Percentiles rank a stretch among this genome's conserved stretches.
phyloP scores from a whole-genome alignment of 1,140 invertebrate genomes.

The Leptestheria dahalacensis region DNA sequence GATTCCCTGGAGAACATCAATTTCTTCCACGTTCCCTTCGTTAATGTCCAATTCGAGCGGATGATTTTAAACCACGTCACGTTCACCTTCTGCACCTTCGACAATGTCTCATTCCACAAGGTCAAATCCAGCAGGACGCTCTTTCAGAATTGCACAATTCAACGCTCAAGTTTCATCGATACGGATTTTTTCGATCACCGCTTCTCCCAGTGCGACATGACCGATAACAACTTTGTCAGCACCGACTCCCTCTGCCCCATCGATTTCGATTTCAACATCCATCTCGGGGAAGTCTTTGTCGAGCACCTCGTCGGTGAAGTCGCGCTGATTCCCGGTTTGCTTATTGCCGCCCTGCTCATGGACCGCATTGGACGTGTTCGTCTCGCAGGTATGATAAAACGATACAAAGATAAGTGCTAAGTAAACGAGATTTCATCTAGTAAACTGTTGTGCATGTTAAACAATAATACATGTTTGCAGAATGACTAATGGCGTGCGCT shows the following conservation, averaged over 20 bases:
- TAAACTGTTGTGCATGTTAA: too few relatives aligned
- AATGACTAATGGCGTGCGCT: constrained; percentile 1
- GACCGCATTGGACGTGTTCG: constrained; percentile 33
- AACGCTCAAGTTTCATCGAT: constrained; percentile 23
- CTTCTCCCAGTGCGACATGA: constrained; percentile 23
- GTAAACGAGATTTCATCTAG: neutral
- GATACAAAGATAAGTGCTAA: too few relatives aligned
- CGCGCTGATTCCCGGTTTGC: constrained; percentile 32
- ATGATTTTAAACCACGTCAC: constrained; percentile 24
- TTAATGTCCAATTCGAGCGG: constrained; percentile 21
- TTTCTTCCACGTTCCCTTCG: constrained; percentile 21
- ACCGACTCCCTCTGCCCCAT: constrained; percentile 22
- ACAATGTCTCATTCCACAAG: constrained; percentile 22
- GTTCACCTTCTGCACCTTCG: constrained; percentile 24
- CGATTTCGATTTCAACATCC: constrained; percentile 27
- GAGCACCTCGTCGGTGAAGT: constrained; percentile 27
- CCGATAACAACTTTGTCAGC: constrained; percentile 21
- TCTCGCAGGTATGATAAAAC: constrained; percentile 29
- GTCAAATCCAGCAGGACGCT: constrained; percentile 25
- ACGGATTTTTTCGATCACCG: constrained; percentile 26
- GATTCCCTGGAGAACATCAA: constrained; percentile 23
- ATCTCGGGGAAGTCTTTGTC: constrained; percentile 25
- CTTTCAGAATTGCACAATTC: constrained; percentile 22
- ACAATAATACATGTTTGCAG: neutral
- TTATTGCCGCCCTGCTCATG: constrained; percentile 32